Conservation (phyloP, 2,113 vertebrate species). For the Ciconia boyciana region DNA sequence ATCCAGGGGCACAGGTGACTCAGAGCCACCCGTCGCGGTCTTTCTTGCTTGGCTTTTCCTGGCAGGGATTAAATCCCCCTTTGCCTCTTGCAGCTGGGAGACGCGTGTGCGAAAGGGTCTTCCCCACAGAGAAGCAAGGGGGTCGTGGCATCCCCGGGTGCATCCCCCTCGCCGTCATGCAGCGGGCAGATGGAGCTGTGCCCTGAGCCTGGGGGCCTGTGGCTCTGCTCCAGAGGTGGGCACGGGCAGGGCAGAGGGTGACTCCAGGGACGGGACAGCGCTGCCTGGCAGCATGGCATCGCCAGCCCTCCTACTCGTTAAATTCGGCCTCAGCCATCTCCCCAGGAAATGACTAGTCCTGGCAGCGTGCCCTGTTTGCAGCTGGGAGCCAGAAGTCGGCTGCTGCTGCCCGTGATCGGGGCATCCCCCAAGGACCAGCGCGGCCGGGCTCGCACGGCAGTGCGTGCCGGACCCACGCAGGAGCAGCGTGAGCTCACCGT, state of each 20-base stretch:
- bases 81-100: neutral
- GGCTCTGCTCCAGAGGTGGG: neutral
- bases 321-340: fast-evolving
- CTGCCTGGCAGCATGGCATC: neutral
- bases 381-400: neutral
- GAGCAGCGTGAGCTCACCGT: fast-evolving
- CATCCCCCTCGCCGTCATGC: fast-evolving
- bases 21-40: neutral
- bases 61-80: neutral
- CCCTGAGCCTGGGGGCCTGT: neutral
- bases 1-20: neutral
- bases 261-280: neutral
- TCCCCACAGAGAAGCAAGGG: neutral
- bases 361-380: neutral
- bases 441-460: fast-evolving
- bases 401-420: neutral
- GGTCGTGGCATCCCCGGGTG: fast-evolving
- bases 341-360: neutral
- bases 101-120: fast-evolving
- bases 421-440: fast-evolving
- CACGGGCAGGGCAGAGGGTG: neutral
- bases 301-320: fast-evolving
- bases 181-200: fast-evolving
- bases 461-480: fast-evolving
- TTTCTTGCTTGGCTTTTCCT: neutral